Percentiles rank a stretch among this genome's conserved stretches.
phyloP scores from a whole-genome alignment of 2,888 invertebrate species.

The Drosophila monieri region DNA sequence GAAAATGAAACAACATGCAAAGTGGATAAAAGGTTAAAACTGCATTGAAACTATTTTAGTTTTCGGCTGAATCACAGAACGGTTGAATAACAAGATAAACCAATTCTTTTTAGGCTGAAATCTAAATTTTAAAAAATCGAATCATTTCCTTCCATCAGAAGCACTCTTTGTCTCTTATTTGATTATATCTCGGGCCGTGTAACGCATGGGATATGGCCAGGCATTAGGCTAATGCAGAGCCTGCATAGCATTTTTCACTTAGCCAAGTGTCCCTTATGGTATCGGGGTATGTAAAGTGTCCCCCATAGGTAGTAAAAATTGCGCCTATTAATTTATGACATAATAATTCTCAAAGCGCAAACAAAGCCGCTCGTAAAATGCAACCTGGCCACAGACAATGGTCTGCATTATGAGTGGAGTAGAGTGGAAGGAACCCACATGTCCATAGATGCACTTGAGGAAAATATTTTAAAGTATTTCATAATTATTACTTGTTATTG shows the following conservation, averaged over 20 bases:
- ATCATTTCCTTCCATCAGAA: not conserved
- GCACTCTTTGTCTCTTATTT: not conserved
- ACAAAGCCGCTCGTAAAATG: slow-evolving; percentile 74
- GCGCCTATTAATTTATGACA: slow-evolving; percentile 78
- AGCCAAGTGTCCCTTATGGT: slow-evolving; percentile 55
- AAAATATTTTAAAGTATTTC: not conserved
- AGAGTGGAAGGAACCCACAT: slow-evolving; percentile 54
- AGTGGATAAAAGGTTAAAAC: slow-evolving; percentile 45
- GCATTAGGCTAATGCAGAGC: slow-evolving; percentile 68
- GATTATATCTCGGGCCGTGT: slow-evolving; percentile 39
- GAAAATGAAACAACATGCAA: slow-evolving; percentile 56
- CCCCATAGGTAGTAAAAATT: slow-evolving; percentile 62
- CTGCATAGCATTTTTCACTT: slow-evolving; percentile 68
- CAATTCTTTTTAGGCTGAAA: not conserved
- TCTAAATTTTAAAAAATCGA: not conserved
- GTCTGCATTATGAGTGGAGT: slow-evolving; percentile 57
- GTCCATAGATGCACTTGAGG: slow-evolving; percentile 19
- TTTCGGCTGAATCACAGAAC: slow-evolving; percentile 24
- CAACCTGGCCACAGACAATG: slow-evolving; percentile 65
- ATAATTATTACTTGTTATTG: not conserved
- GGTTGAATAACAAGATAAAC: not conserved
- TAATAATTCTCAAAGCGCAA: slow-evolving; percentile 78
- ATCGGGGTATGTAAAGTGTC: slow-evolving; percentile 35
- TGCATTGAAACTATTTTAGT: slow-evolving; percentile 27
- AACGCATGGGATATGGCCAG: slow-evolving; percentile 55